phyloP scores from a whole-genome alignment of 2,888 invertebrate species.

The Ectropis crepuscularia region DNA sequence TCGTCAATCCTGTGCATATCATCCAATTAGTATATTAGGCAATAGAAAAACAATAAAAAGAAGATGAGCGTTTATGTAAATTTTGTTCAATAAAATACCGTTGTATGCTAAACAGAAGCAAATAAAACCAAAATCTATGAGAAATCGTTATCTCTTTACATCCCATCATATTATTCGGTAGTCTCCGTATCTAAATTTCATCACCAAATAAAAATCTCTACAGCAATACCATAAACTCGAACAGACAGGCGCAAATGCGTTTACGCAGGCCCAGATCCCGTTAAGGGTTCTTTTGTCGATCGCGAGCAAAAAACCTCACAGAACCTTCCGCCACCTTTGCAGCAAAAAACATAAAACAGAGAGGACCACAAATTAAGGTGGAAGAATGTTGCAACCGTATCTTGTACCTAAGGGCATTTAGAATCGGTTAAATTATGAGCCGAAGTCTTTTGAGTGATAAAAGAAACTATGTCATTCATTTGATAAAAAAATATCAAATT shows the following conservation, averaged over 20 bases:
- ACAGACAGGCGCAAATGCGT: conserved; percentile 44
- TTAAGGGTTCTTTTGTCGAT: conserved; percentile 77
- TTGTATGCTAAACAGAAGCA: not conserved
- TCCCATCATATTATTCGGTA: conserved; percentile 27
- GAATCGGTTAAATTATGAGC: conserved; percentile 62
- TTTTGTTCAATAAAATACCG: not conserved
- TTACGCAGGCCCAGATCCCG: conserved; percentile 64
- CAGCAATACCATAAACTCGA: conserved; percentile 42
- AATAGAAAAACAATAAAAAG: not conserved
- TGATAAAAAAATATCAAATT: no score
- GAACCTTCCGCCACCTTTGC: conserved; percentile 70
- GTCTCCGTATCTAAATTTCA: conserved; percentile 30
- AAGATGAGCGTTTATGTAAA: not conserved
- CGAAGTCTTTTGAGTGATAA: conserved; percentile 42
- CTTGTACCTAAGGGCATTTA: conserved; percentile 57
- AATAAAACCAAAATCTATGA: not conserved
- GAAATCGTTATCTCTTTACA: conserved; percentile 3
- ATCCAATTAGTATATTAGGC: no score
- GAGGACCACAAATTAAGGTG: conserved; percentile 80
- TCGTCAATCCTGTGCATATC: no score
- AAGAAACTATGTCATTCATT: no score
- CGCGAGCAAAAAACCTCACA: conserved; percentile 70
- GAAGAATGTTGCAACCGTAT: conserved; percentile 80
- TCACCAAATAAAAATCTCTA: conserved; percentile 40
- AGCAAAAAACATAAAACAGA: conserved; percentile 79